Evolutionary conservation across 2,113 vertebrate genomes (phyloP), one percentile per base, ranked within the genome.

Genomic region (Cettia cetti): DNA sequence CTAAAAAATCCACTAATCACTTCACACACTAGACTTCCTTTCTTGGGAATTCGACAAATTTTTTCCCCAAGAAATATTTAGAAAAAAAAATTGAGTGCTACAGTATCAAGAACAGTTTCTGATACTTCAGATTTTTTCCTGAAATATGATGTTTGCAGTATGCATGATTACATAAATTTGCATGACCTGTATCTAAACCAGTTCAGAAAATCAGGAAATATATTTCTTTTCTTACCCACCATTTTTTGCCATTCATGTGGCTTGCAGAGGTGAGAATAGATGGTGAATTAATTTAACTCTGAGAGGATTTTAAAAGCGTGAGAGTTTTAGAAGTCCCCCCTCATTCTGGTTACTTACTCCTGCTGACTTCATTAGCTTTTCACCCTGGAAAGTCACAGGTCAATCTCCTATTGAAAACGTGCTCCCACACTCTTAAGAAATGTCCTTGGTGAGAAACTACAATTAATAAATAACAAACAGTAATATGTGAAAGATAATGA

Each of bases 401-500:
- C 71, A 69, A 49, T 52, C 80, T 84, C n/a, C 52, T 93, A 92
- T 24, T 86, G 80, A 66, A 53, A 80, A 77, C 21, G 13, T 57
- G 37, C 60, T 93, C 63, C 81, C 35, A 69, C 95, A 44, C 35
- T n/a, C n/a, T 64, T 70, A 80, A 75, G 39, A 30, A 71, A 65
- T 90, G 74, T 22, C 72, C 40, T 86, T 89, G n/a, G 50, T 65
- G 52, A 74, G 75, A 84, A 77, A 76, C 27, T 89, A 37, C 88
- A 96, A 96, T 94, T 96, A 94, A 92, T 94, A 96, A 94, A 90
- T 86, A 95, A 86, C 85, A 92, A 94, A 93, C 44, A 93, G 50
- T 26, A 92, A 63, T 56, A 75, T 18, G 21, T 86, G 64, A 63
- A 88, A 78, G 56, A 70, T 52, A 83, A 56, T 64, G 37, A 1